Evolutionary conservation across 2,888 invertebrate species (phyloP), one percentile per base, ranked within the genome.

Genomic region (Acholoe squamosa): DNA sequence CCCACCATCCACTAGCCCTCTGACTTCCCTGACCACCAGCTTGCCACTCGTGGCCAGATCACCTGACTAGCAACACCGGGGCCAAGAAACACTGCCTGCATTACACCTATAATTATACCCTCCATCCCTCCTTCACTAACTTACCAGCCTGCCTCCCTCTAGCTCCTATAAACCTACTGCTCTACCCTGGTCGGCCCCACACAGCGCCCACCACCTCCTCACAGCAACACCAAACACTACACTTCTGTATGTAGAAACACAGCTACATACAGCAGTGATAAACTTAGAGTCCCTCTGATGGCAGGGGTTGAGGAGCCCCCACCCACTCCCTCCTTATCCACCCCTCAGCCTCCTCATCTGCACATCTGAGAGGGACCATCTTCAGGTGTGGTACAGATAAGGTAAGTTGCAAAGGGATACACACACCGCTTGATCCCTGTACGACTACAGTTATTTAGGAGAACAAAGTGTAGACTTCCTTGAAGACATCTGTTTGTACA

Each of bases 1-100:
- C 43, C 43, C 43, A 43, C 43, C 43, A 43, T 10, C 43, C 43
- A 43, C 43, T 43, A 43, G 1, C 16, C 80, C 43, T 16, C 22
- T 19, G 12, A 0, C 80, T 33, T 22, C 34, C 12, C 34, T 61
- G 61, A 61, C 61, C 61, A 61, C 61, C 5, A 61, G 61, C 80
- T 14, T 14, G 34, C 80, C 80, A 43, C 80, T 80, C 80, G 16
- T 14, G 22, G 34, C 0, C n/a, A 19, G 80, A 80, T 80, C 80
- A 34, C 80, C 80, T 80, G 80, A 80, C 80, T 80, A 43, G 80
- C 80, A 80, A 80, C 80, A 34, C 80, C 12, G 80, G 34, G 80
- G 12, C 33, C 34, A 43, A 3, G 16, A 0, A 80, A 22, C 80
- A n/a, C 80, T 34, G 80, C 43, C 80, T 43, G 80, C 43, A 33